Evolutionary conservation across 2,113 vertebrate species (phyloP), one percentile per base, ranked within the genome.

Genomic region (Sorex araneus): DNA sequence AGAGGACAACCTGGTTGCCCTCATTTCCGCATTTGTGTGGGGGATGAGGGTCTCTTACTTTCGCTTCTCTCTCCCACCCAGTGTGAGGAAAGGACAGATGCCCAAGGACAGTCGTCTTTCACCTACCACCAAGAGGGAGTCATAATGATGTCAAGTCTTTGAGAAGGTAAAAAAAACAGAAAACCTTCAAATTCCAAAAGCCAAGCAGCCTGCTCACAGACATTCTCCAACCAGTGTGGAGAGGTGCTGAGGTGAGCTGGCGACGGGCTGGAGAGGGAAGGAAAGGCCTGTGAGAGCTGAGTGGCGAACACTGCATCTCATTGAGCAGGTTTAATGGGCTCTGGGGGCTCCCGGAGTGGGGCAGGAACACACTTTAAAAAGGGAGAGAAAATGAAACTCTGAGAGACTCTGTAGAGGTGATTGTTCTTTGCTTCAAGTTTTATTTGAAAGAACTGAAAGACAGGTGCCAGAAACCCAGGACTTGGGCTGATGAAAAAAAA

Each of bases 351-450:
- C 60, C 6, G 6, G 32, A 18, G n/a, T 50, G 86, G 54, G 66
- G 23, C 36, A n/a, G 60, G 90, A 94, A 86, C 85, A 86, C 79
- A 92, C 77, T 94, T 92, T 83, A 43, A 70, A 87, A 82, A 86
- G 76, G 54, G 74, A 74, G 71, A 89, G 95, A 93, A 97, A 96
- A 92, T 86, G 88, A 86, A 96, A 96, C 92, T 73, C 2, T 67
- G 69, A 75, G 70, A 23, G 69, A 66, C 86, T 73, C 6, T 69
- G 66, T 8, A 83, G 94, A 93, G 94, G 85, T 36, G 82, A 32
- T 80, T 90, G 79, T 32, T 0, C 1, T 84, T 50, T 67, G 90
- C 89, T 81, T 34, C 63, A 36, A 18, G 16, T 64, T 92, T 95
- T 79, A 93, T 96, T 94, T 92, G 87, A 93, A 96, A 90, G 89